phyloP scores from a whole-genome alignment of 2,888 invertebrate species.

The Diadegma fenestrale region DNA sequence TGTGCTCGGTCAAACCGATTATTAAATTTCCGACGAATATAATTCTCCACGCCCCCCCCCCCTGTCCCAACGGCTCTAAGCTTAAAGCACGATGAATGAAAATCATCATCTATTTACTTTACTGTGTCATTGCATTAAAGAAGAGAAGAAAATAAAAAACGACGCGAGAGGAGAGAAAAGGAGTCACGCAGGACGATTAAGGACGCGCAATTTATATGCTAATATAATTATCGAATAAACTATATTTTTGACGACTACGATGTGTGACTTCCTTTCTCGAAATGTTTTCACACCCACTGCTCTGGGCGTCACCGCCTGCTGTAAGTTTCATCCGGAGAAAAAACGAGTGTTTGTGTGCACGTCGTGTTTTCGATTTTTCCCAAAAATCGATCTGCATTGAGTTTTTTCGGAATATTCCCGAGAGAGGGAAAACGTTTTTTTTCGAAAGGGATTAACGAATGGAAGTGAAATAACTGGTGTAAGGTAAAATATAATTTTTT shows the following conservation, averaged over 20 bases:
- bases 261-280: slow-evolving; percentile 3
- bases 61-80: slow-evolving; percentile 69
- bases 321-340: too few species aligned
- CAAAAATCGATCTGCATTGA: too few species aligned
- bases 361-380: too few species aligned
- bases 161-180: slow-evolving; percentile 47
- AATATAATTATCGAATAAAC: slow-evolving; percentile 68
- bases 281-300: neutral
- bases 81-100: slow-evolving; percentile 71
- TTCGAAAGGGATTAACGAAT: neutral
- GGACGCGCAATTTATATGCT: slow-evolving; percentile 66
- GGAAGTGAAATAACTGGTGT: slow-evolving; percentile 8
- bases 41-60: neutral
- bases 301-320: neutral
- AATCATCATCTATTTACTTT: slow-evolving; percentile 74
- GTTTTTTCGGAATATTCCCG: too few species aligned
- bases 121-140: slow-evolving; percentile 71
- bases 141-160: slow-evolving; percentile 54
- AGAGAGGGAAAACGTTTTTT: neutral
- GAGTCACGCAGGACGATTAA: slow-evolving; percentile 54
- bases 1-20: slow-evolving; percentile 92
- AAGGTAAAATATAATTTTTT: slow-evolving; percentile 62
- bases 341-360: too few species aligned
- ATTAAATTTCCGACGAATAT: slow-evolving; percentile 79
- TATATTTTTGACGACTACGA: slow-evolving; percentile 67